Percentiles rank a stretch among this genome's conserved stretches.
These are phyloP conservation scores for Pristis pectinata DNA, from an alignment of 2,797 vertebrate genomes.

Conservation along the genomic window DNA sequence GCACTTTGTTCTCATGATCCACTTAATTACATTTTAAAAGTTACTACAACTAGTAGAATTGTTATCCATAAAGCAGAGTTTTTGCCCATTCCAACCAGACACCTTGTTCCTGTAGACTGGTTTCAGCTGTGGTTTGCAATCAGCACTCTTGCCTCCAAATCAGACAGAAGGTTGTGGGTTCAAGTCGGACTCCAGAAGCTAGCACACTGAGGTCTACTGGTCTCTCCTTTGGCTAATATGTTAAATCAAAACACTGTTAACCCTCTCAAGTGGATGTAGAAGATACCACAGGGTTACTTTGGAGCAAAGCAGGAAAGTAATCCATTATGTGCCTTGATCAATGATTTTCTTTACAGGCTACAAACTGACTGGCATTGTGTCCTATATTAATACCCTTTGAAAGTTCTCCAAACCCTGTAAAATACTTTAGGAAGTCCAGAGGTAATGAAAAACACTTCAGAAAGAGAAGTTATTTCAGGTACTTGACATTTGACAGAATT, in stretches of 20 bases:
- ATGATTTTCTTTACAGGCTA: neutral
- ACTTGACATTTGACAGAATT: neutral
- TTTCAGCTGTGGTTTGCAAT: neutral
- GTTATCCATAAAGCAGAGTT: neutral
- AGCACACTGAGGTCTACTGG: too few species aligned
- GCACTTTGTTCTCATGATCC: neutral
- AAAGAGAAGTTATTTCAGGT: neutral
- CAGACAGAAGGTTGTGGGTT: neutral
- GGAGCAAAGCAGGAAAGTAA: neutral
- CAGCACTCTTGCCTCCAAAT: neutral
- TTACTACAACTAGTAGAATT: neutral
- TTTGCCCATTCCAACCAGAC: neutral
- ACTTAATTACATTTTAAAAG: neutral
- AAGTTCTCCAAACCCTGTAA: neutral
- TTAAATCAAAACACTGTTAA: neutral
- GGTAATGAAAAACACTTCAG: neutral
- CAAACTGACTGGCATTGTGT: neutral
- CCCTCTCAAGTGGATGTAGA: neutral
- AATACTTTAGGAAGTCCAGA: neutral
- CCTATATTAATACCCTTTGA: neutral
- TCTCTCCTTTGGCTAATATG: neutral
- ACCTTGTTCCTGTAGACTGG: too few species aligned
- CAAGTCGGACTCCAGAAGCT: neutral
- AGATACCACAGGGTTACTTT: neutral
- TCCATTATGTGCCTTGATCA: neutral